Evolutionary conservation across 2,797 vertebrate species (phyloP).

Genomic region (Channallabes apus): DNA sequence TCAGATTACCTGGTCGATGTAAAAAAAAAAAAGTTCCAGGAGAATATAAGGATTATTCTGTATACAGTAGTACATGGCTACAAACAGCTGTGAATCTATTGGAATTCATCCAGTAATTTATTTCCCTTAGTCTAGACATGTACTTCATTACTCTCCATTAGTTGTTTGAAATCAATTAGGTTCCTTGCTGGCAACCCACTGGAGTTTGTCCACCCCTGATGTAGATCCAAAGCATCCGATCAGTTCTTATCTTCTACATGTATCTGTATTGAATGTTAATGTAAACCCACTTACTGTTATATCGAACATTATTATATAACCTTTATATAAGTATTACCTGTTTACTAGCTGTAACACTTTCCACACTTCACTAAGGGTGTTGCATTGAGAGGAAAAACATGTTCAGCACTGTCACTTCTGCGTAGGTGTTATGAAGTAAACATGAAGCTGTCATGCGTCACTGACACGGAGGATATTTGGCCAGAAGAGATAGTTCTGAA

Average conservation of each 20-base stretch:
- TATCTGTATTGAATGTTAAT: not conserved
- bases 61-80: not conserved
- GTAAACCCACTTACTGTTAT: not conserved
- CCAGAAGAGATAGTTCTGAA: constrained; percentile 21
- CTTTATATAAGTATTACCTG: not conserved
- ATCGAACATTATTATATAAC: not conserved
- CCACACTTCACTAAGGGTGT: not conserved
- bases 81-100: not conserved
- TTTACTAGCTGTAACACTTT: not conserved
- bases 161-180: not conserved
- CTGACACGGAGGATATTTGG: constrained; percentile 37
- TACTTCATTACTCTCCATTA: not conserved
- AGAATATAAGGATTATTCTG: not conserved
- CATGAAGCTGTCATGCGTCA: constrained; percentile 17
- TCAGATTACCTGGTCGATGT: no score
- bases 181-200: not conserved
- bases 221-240: not conserved
- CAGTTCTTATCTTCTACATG: not conserved
- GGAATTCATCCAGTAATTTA: not conserved
- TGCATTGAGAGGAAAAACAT: not conserved
- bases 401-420: constrained; percentile 11
- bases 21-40: not conserved
- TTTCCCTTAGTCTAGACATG: not conserved
- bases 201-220: not conserved
- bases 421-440: not conserved